Evolutionary conservation across 2,888 invertebrate genomes (phyloP).

Genomic region (Plebejus melissa): DNA sequence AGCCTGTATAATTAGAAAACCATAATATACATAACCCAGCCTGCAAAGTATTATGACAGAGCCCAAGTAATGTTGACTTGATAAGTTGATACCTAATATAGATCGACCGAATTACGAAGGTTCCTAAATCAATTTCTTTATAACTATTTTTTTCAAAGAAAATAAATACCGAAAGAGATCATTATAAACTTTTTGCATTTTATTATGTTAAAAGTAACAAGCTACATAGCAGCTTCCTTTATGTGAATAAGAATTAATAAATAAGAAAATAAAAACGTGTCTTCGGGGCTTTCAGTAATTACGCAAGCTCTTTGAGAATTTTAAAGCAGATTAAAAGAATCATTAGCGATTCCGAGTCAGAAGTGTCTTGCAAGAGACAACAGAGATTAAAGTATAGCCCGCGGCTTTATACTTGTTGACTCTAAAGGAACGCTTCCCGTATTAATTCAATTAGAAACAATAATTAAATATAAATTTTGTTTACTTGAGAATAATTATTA

Average conservation of each 20-base stretch:
- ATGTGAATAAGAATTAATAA: neutral
- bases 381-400: slow-evolving; percentile 63
- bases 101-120: too few species aligned
- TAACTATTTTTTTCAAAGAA: too few species aligned
- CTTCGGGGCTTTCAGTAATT: slow-evolving; percentile 32
- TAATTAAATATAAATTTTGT: slow-evolving; percentile 21
- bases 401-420: slow-evolving; percentile 43
- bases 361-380: slow-evolving; percentile 56
- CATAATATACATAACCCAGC: too few species aligned
- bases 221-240: too few species aligned
- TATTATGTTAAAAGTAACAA: too few species aligned
- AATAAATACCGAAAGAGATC: too few species aligned
- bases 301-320: slow-evolving; percentile 59
- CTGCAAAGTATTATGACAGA: too few species aligned
- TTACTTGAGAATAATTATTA: slow-evolving; percentile 9
- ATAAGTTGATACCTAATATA: too few species aligned
- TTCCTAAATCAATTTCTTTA: too few species aligned
- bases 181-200: too few species aligned
- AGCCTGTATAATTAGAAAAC: too few species aligned
- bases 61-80: too few species aligned
- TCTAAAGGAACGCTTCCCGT: slow-evolving; percentile 30
- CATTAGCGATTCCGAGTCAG: slow-evolving; percentile 71
- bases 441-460: slow-evolving; percentile 20
- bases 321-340: slow-evolving; percentile 72
- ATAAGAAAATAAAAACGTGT: slow-evolving; percentile 32